A percentile compares a stretch with the other conserved stretches of the same genome.
Evolutionary conservation across 2,113 vertebrate species (phyloP).

Genomic region (Mesoclemmys tuberculata): DNA sequence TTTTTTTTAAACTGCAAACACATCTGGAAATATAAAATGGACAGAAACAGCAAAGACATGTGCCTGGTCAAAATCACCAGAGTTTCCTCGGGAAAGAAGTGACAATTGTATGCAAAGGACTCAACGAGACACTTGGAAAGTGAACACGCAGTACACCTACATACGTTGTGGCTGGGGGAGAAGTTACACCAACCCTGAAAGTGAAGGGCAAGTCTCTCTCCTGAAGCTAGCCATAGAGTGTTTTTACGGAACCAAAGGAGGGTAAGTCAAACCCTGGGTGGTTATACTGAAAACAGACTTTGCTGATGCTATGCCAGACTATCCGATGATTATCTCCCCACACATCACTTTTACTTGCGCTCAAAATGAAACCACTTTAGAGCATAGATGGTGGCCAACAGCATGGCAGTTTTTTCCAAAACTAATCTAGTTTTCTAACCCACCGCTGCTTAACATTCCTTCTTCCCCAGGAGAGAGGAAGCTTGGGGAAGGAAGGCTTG

Average conservation of each 20-base stretch:
- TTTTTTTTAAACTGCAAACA: neutral
- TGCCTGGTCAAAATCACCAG: neutral
- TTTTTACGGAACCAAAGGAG: fast-evolving
- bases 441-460: fast-evolving
- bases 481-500: neutral
- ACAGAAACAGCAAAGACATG: neutral
- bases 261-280: neutral
- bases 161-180: neutral
- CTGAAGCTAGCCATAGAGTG: fast-evolving
- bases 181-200: neutral
- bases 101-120: neutral
- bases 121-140: fast-evolving
- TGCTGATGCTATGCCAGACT: neutral
- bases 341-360: neutral
- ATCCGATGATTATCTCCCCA: neutral
- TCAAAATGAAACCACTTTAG: neutral
- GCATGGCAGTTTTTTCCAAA: neutral
- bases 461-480: neutral
- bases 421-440: neutral
- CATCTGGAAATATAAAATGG: neutral
- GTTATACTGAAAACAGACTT: neutral
- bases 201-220: neutral
- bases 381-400: neutral
- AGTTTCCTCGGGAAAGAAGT: neutral
- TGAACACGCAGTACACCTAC: neutral